These are phyloP conservation scores for Bilobella aurantiaca DNA, from an alignment of 1,140 invertebrate species.

Conservation along the genomic window DNA sequence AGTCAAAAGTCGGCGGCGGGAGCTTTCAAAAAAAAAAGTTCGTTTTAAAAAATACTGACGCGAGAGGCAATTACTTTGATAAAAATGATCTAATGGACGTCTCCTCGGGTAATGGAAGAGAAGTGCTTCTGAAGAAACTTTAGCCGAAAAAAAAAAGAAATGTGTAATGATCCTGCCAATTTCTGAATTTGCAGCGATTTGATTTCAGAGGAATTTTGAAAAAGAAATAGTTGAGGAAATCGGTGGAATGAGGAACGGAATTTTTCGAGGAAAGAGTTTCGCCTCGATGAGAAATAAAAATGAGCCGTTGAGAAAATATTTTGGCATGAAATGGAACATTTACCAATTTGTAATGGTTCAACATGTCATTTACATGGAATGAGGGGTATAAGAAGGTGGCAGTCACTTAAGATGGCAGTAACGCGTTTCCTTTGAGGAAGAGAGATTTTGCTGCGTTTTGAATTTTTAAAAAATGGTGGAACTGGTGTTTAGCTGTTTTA, in stretches of 20 bases:
- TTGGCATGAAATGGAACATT: conserved; percentile 33
- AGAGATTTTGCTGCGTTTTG: no score
- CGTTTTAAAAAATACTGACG: conserved; percentile 17
- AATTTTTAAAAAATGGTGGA: neutral
- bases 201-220: neutral
- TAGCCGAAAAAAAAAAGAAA: neutral
- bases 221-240: neutral
- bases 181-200: no score
- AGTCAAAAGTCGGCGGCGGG: conserved; percentile 10
- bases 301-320: conserved; percentile 36
- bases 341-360: conserved; percentile 30
- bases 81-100: conserved; percentile 28
- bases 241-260: conserved; percentile 11
- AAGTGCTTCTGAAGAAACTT: conserved; percentile 5
- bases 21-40: neutral
- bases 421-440: no score
- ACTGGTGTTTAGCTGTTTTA: neutral
- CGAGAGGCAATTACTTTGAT: conserved; percentile 29
- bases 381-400: neutral
- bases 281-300: conserved; percentile 22
- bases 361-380: conserved; percentile 1
- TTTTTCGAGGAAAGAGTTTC: neutral
- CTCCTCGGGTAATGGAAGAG: neutral
- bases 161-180: neutral
- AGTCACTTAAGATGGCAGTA: neutral